Conservation (phyloP, 1,140 invertebrate genomes). For the Tyrophagus putrescentiae region DNA sequence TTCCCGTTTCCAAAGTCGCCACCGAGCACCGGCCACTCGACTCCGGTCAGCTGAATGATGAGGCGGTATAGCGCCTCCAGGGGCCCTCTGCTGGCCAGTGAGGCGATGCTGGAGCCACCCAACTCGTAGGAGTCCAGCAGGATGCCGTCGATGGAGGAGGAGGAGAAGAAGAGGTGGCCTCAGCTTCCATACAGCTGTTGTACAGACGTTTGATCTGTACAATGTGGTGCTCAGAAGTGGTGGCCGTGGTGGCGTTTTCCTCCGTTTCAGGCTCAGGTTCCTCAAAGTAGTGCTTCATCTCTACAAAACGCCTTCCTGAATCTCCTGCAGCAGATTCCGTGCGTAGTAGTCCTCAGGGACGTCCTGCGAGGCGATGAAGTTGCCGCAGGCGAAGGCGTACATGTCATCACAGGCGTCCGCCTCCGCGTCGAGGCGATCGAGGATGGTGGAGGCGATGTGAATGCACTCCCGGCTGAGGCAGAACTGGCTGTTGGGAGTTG, state of each 20-base stretch:
- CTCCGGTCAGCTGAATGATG: constrained; percentile 29
- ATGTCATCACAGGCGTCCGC: constrained; percentile 49
- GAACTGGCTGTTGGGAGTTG: not conserved
- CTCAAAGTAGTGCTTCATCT: constrained; percentile 33
- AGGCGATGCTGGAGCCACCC: no score
- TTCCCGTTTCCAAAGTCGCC: constrained; percentile 2
- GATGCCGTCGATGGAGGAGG: constrained; percentile 17
- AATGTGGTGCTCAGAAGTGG: constrained; percentile 29
- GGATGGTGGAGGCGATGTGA: constrained; percentile 4
- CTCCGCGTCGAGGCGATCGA: constrained; percentile 11
- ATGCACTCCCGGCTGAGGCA: constrained; percentile 19
- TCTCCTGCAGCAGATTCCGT: constrained; percentile 36
- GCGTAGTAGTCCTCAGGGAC: constrained; percentile 36
- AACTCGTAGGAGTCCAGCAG: constrained; percentile 31
- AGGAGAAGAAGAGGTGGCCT: not conserved
- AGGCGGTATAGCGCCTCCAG: constrained; percentile 31
- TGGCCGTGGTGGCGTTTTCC: not conserved
- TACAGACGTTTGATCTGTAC: constrained; percentile 39
- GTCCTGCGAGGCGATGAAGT: constrained; percentile 29
- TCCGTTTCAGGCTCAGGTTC: not conserved
- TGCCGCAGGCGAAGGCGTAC: constrained; percentile 50
- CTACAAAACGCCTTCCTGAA: constrained; percentile 36
- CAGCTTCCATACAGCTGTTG: constrained; percentile 39
- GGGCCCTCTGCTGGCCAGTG: no score
- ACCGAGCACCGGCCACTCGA: constrained; percentile 39